Percentiles rank a stretch among this genome's conserved stretches.
phyloP scores from a whole-genome alignment of 2,113 vertebrate species.

The Dipodomys stephensi region DNA sequence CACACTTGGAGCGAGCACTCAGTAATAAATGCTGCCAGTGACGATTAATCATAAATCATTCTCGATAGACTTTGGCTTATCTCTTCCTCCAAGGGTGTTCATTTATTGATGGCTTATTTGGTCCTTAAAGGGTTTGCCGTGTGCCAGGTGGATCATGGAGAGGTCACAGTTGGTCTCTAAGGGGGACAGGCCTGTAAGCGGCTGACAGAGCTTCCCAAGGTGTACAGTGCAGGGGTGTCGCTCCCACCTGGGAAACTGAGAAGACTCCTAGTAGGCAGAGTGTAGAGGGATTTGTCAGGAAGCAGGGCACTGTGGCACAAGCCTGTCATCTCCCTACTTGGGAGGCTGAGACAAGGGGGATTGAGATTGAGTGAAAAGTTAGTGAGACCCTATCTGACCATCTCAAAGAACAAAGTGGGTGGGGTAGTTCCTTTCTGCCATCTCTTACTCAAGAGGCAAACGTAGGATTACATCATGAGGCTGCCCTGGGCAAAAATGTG shows the following conservation, averaged over 20 bases:
- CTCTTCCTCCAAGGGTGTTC: background rate
- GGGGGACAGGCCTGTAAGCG: background rate
- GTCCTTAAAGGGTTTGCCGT: background rate
- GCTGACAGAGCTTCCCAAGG: background rate
- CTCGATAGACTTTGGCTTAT: background rate
- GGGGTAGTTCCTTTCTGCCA: too few relatives aligned
- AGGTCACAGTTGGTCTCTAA: background rate
- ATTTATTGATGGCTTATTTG: background rate
- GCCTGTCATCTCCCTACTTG: background rate
- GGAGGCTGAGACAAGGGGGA: background rate
- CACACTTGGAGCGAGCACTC: background rate
- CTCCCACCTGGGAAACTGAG: background rate
- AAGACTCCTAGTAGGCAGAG: background rate
- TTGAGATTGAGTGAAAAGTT: background rate
- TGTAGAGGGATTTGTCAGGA: background rate
- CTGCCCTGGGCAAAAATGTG: too few relatives aligned
- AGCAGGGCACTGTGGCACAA: background rate
- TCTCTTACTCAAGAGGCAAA: too few relatives aligned
- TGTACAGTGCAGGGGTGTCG: background rate
- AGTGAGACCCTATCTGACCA: background rate
- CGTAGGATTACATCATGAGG: too few relatives aligned
- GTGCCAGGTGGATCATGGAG: background rate
- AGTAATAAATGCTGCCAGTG: background rate
- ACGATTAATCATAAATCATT: background rate
- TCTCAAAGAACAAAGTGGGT: too few relatives aligned